phyloP scores from a whole-genome alignment of 1,140 invertebrate species.

The Amyelois transitella region DNA sequence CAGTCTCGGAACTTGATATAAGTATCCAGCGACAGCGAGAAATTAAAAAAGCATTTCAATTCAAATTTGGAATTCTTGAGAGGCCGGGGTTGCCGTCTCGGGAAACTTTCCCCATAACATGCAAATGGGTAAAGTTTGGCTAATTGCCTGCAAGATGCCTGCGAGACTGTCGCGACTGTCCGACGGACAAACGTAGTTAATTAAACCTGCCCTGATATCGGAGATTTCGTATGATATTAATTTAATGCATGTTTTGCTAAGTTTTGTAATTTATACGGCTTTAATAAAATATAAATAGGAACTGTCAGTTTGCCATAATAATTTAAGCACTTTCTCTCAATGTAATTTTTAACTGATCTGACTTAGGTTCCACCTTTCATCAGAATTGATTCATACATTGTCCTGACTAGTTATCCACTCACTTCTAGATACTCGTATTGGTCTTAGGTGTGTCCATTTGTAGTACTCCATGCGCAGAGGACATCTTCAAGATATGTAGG shows the following conservation, averaged over 20 bases:
- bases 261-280: background rate
- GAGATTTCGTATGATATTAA: background rate
- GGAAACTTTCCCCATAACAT: conserved; percentile 48
- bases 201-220: conserved; percentile 17
- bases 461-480: too few relatives aligned
- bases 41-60: conserved; percentile 36
- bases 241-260: too few relatives aligned
- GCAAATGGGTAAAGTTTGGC: conserved; percentile 47
- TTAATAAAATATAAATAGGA: too few relatives aligned
- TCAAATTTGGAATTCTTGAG: conserved; percentile 24
- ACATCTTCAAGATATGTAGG: too few relatives aligned
- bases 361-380: too few relatives aligned
- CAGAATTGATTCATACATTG: too few relatives aligned
- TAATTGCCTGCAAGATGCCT: conserved; percentile 42
- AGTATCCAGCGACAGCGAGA: conserved; percentile 2
- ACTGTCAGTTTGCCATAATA: too few relatives aligned
- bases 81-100: conserved; percentile 14
- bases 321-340: too few relatives aligned
- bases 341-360: too few relatives aligned
- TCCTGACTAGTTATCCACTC: too few relatives aligned
- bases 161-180: conserved; percentile 27
- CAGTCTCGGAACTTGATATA: background rate
- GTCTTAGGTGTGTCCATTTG: too few relatives aligned
- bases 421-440: too few relatives aligned
- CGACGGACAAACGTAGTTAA: conserved; percentile 26